Base-by-base conservation (phyloP, 2,888 invertebrate species). In the Lypha dubia region DNA sequence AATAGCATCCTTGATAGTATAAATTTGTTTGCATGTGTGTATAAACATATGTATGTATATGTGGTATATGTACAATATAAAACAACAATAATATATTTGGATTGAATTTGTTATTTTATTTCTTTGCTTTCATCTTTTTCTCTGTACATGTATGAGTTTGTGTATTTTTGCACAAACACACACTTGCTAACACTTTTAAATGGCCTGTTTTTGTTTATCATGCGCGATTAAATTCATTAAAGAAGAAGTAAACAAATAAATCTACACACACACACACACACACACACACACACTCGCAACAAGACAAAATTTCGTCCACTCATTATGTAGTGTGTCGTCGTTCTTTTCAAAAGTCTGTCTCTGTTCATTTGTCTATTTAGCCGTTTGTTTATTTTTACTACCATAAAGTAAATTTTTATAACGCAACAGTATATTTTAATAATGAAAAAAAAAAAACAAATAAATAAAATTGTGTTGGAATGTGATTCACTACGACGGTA, bases 211-310 rank as follows among this genome's bases (percentile, higher is more conserved):
- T 86, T 87, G 89, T 88, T 89, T 90, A 90, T 90, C 88, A 88
- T 87, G 88, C 87, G 88, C 89, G 88, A 89, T 90, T 90, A 90
- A 90, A 90, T 89, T 89, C 89, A 90, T 90, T 90, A 89, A 90
- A 89, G 88, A 87, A 89, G 87, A 77, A 70, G 68, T 81, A 86
- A 86, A 86, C 77, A 71, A 79, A 74, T 77, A 86, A 41, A 75
- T 77, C 63, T 13, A 46, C 41, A 67, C 44, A 67, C 11, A 68
- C 49, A 73, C 32, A 86, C 41, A 67, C 44, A 67, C 11, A 68
- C 49, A 73, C 32, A 46, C 41, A 67, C 44, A 67, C 11, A 68
- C 49, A 73, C 32, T n/a, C n/a, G n/a, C n/a, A n/a, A n/a, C n/a
- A n/a, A 86, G 13, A 63, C 56, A 68, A 67, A 79, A 53, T 20